A percentile compares a stretch with the other conserved stretches of the same genome.
Conservation (phyloP, 2,113 vertebrate species). For the Cavia aperea region DNA sequence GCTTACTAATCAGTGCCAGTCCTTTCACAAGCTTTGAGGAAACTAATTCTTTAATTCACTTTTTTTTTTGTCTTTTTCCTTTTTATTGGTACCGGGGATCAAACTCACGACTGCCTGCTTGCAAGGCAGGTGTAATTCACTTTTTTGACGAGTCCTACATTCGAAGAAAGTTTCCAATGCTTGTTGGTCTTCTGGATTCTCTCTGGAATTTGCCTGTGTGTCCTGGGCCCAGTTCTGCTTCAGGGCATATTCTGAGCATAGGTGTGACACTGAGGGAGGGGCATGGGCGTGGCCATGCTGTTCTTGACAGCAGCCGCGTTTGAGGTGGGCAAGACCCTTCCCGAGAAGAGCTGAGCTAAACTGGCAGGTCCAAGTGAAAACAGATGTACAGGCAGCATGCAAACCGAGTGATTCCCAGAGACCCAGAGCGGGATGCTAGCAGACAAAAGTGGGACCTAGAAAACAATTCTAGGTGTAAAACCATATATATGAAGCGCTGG, state of each 20-base stretch:
- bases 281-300: background rate
- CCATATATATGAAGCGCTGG: background rate
- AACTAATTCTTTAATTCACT: background rate
- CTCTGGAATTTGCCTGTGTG: background rate
- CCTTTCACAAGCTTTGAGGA: background rate
- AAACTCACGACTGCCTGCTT: too few species aligned
- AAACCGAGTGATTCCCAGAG: background rate
- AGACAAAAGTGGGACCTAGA: background rate
- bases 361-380: background rate
- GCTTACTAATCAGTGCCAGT: background rate
- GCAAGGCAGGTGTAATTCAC: too few species aligned
- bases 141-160: slow-evolving; percentile 3
- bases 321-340: background rate
- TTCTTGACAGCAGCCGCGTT: background rate
- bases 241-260: background rate
- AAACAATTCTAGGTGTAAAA: background rate
- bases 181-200: background rate
- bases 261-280: background rate
- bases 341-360: background rate
- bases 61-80: background rate
- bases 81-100: too few species aligned
- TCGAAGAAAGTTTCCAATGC: background rate
- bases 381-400: background rate
- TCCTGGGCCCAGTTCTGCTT: background rate
- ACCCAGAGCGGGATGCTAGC: background rate